Evolutionary conservation across 2,797 vertebrate species (phyloP).

Genomic region (Ispidina lecontei): DNA sequence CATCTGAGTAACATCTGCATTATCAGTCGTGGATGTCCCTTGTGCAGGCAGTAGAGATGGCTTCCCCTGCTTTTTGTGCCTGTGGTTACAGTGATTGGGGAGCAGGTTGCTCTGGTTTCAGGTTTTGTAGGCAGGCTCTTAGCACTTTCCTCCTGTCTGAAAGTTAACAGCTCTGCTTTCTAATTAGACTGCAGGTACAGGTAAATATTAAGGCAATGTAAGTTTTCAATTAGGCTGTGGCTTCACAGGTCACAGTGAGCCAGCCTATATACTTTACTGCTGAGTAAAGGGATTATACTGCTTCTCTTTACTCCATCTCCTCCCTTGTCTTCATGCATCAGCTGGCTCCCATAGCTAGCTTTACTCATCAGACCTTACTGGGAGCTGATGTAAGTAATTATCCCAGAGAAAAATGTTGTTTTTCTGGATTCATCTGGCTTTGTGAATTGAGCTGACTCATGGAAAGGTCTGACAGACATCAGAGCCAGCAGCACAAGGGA

Average conservation of each 20-base stretch:
- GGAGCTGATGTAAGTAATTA: neutral
- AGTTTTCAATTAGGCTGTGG: constrained; percentile 6
- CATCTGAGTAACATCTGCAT: neutral
- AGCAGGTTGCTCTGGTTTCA: neutral
- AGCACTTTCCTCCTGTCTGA: neutral
- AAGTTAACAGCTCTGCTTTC: neutral
- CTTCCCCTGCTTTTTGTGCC: neutral
- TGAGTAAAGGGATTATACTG: constrained; percentile 36
- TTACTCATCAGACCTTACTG: neutral
- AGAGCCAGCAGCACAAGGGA: neutral
- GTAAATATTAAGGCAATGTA: neutral
- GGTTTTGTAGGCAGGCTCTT: neutral
- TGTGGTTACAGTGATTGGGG: neutral
- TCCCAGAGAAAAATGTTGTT: neutral
- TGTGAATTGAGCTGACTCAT: neutral
- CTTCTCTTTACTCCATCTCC: neutral
- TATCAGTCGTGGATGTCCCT: neutral
- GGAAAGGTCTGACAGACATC: neutral
- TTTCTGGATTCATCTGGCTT: neutral
- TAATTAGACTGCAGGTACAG: neutral
- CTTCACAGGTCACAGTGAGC: neutral
- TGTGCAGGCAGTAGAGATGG: neutral
- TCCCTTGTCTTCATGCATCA: neutral
- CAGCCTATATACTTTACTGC: neutral
- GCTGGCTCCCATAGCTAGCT: neutral